Conservation (phyloP, 2,888 invertebrate species). For the Dasypogon diadema region DNA sequence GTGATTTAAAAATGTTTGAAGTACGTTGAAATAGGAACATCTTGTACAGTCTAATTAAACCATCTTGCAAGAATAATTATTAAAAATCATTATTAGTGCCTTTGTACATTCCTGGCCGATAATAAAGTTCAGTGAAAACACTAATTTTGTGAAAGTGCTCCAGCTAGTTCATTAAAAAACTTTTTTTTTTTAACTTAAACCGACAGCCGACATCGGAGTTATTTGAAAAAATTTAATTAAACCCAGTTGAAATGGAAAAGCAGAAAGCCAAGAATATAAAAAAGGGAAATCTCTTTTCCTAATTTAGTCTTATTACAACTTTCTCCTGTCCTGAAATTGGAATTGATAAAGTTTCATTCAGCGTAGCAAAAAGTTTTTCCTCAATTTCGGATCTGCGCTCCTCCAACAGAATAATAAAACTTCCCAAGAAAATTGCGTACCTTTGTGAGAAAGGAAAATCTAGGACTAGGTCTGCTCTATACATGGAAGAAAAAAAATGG, state of each 20-base stretch:
- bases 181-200: too few species aligned
- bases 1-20: too few species aligned
- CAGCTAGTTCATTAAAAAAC: too few species aligned
- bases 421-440: neutral
- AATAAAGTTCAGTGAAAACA: too few species aligned
- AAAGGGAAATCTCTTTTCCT: slow-evolving; percentile 14
- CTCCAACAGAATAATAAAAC: slow-evolving; percentile 36
- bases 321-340: slow-evolving; percentile 22
- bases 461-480: too few species aligned
- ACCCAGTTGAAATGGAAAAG: slow-evolving; percentile 10
- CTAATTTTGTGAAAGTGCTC: too few species aligned
- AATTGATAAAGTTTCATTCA: slow-evolving; percentile 31
- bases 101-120: too few species aligned
- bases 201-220: slow-evolving; percentile 5
- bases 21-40: too few species aligned
- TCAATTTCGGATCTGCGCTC: neutral
- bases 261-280: slow-evolving; percentile 10
- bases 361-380: slow-evolving; percentile 13
- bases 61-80: too few species aligned
- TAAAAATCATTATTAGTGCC: too few species aligned
- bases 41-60: too few species aligned
- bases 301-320: slow-evolving; percentile 38
- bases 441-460: too few species aligned
- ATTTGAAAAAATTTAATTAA: slow-evolving; percentile 45
- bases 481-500: neutral